Conservation (phyloP, 2,888 invertebrate species). For the Petrolisthes cinctipes region DNA sequence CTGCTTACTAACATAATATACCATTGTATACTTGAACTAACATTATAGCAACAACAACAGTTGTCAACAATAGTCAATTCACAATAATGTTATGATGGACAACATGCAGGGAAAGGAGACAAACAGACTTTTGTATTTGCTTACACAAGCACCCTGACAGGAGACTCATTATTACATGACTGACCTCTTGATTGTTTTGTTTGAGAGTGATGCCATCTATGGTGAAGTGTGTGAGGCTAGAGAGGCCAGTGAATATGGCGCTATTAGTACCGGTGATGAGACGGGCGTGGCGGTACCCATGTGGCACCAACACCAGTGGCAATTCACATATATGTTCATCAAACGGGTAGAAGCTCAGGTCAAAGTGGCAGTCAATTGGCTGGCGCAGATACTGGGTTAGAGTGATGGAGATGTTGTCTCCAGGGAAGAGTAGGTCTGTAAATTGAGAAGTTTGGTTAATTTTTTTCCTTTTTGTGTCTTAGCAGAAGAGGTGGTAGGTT, state of each 20-base stretch:
- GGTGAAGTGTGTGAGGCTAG: constrained; percentile 27
- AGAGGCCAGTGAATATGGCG: constrained; percentile 33
- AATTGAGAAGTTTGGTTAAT: background rate
- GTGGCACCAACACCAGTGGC: constrained; percentile 42
- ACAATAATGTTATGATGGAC: no score
- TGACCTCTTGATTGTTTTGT: constrained; percentile 17
- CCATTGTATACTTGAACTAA: no score
- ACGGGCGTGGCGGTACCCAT: constrained; percentile 29
- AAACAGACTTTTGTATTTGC: no score
- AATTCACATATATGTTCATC: constrained; percentile 47
- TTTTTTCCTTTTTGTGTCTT: background rate
- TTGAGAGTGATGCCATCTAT: constrained; percentile 27
- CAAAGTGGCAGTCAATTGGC: constrained; percentile 45
- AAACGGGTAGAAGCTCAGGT: constrained; percentile 55
- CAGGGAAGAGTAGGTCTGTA: constrained; percentile 43
- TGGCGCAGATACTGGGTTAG: constrained; percentile 37
- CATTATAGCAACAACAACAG: no score
- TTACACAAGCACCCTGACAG: background rate
- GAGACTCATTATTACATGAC: background rate
- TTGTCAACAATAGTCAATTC: no score
- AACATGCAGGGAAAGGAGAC: background rate
- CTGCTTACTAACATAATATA: no score
- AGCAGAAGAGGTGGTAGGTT: background rate
- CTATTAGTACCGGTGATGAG: constrained; percentile 34
- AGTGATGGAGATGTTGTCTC: constrained; percentile 46